Evolutionary conservation across 2,797 vertebrate genomes (phyloP).

Genomic region (Halcyon smyrnensis): DNA sequence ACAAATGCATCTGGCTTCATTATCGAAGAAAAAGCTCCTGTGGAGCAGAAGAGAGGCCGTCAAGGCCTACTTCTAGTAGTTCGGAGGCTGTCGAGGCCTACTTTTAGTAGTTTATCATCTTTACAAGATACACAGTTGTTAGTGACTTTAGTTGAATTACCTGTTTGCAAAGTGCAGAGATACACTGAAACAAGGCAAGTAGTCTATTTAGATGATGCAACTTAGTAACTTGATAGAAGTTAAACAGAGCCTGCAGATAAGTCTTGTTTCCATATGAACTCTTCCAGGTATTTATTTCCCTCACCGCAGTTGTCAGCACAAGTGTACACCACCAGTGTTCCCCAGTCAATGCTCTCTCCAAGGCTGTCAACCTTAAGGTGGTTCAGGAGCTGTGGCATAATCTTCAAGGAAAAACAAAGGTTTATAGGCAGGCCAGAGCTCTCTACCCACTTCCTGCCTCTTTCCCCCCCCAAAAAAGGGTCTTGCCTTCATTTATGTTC

Average conservation of each 20-base stretch:
- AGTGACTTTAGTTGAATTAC: background rate
- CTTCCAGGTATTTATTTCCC: slow-evolving; percentile 74
- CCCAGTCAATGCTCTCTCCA: slow-evolving; percentile 94
- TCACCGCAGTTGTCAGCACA: slow-evolving; percentile 84
- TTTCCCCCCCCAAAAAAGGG: too few species aligned
- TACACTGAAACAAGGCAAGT: background rate
- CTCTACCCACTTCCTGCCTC: background rate
- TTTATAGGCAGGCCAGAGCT: background rate
- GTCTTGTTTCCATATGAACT: slow-evolving; percentile 97
- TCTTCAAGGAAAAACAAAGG: slow-evolving; percentile 73
- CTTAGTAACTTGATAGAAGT: background rate
- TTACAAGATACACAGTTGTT: background rate
- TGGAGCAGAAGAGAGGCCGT: background rate
- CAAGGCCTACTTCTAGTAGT: background rate
- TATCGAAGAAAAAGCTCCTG: background rate
- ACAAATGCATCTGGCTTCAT: background rate
- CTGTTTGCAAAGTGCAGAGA: background rate
- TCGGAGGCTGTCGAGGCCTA: background rate
- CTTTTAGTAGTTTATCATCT: background rate
- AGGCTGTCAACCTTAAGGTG: slow-evolving; percentile 89
- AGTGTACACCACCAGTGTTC: slow-evolving; percentile 87
- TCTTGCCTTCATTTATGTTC: background rate
- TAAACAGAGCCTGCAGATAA: slow-evolving; percentile 51
- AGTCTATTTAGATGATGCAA: background rate
- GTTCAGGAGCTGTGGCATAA: slow-evolving; percentile 97